Evolutionary conservation across 2,113 vertebrate species (phyloP), one percentile per base, ranked within the genome.

Genomic region (Cygnus atratus): DNA sequence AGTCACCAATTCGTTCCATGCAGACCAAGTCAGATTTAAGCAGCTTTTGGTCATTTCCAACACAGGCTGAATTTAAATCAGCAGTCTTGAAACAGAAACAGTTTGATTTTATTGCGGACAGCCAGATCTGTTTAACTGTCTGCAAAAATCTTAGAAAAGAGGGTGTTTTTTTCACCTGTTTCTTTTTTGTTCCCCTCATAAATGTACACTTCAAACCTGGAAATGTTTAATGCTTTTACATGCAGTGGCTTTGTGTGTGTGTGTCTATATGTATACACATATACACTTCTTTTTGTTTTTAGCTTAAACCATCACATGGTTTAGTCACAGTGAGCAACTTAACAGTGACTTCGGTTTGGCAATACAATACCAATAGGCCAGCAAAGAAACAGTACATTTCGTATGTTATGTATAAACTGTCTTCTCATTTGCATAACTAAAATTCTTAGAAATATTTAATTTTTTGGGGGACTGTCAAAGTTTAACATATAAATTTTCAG

Each of bases 21-120:
- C 13, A 61, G 80, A 48, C 50, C 22, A 2, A 61, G 74, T 80
- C 84, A 79, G 37, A 11, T 68, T 92, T 92, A 93, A 83, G 84
- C 57, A 41, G 82, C 63, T 94, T 94, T 91, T 61, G 87, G 84
- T 87, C 74, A 70, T 73, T 92, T 79, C 67, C 25, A 43, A 26
- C 50, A 33, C 25, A 62, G 62, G 14, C 31, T 0, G 0, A 92
- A 59, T 93, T 95, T 83, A 76, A 94, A 84, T 79, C 48, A 44
- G 33, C n/a, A 65, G 13, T 61, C 68, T 81, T 85, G 43, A 70
- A 87, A 74, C 59, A 87, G 8, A 66, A 94, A 59, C 24, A 44
- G 39, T 78, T 76, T 79, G 39, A n/a, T 90, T 92, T 80, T 84
- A 71, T 79, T 93, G 63, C 52, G 46, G 70, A 54, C 48, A 91